Percentiles rank a stretch among this genome's conserved stretches.
phyloP scores from a whole-genome alignment of 2,797 vertebrate species.

The Lacerta bilineata region DNA sequence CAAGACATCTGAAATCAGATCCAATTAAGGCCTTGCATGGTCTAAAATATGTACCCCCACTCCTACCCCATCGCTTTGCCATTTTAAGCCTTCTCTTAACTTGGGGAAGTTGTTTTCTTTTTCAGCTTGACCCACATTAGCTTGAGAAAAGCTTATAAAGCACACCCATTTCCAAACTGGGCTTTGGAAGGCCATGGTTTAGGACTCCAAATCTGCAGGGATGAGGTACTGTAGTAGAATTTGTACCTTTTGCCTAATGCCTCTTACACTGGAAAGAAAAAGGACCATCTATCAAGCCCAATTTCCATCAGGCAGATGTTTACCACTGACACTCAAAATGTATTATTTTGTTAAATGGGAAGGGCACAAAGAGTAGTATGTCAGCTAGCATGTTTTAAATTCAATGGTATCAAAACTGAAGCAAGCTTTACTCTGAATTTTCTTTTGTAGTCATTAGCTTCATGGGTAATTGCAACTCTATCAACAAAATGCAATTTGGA shows the following conservation, averaged over 20 bases:
- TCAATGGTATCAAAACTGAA: too few relatives aligned
- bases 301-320: not conserved
- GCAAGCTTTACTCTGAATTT: too few relatives aligned
- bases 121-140: not conserved
- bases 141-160: too few relatives aligned
- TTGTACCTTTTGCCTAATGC: not conserved
- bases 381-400: too few relatives aligned
- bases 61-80: not conserved
- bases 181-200: not conserved
- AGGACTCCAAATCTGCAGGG: not conserved
- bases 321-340: too few relatives aligned
- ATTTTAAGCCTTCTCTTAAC: not conserved
- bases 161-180: not conserved
- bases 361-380: too few relatives aligned
- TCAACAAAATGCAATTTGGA: too few relatives aligned
- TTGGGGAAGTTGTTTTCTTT: not conserved
- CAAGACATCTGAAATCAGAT: not conserved
- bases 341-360: not conserved
- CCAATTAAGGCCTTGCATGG: not conserved
- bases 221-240: not conserved
- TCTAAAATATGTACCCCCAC: not conserved
- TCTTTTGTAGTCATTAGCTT: too few relatives aligned
- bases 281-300: not conserved
- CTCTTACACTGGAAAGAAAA: not conserved
- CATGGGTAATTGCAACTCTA: too few relatives aligned